phyloP scores from a whole-genome alignment of 1,140 invertebrate genomes.

The Trissolcus basalis region DNA sequence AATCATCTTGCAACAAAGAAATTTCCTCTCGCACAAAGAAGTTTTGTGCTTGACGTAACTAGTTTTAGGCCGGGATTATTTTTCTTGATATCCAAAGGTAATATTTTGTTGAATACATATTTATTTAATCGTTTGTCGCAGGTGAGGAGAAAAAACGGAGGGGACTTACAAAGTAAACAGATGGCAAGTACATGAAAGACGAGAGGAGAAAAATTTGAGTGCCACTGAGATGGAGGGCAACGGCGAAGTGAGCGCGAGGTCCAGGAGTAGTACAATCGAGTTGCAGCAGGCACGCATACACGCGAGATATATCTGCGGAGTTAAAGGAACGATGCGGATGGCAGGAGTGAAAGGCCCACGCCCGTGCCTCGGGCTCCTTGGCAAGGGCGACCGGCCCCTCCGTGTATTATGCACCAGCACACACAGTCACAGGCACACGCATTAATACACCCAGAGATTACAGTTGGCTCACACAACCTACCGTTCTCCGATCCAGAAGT shows the following conservation, averaged over 20 bases:
- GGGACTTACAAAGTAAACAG: not conserved
- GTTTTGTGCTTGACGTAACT: too few relatives aligned
- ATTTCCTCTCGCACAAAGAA: too few relatives aligned
- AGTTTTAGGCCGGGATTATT: too few relatives aligned
- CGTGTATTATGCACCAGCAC: constrained; percentile 29
- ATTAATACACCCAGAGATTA: constrained; percentile 40
- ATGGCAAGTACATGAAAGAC: not conserved
- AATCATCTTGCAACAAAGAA: too few relatives aligned
- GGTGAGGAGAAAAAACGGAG: not conserved
- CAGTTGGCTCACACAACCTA: constrained; percentile 57
- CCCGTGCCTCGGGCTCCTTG: constrained; percentile 75
- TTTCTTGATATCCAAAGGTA: too few relatives aligned
- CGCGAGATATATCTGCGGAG: constrained; percentile 49
- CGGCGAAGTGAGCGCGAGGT: constrained; percentile 52
- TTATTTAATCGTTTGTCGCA: too few relatives aligned
- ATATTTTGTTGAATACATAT: too few relatives aligned
- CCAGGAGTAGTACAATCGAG: constrained; percentile 50
- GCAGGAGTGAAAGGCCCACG: constrained; percentile 77
- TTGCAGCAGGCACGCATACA: constrained; percentile 52
- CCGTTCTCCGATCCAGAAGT: constrained; percentile 58
- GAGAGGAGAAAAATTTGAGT: constrained; percentile 53
- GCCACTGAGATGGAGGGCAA: constrained; percentile 55
- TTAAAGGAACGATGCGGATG: constrained; percentile 68
- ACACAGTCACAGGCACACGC: constrained; percentile 26
- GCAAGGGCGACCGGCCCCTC: constrained; percentile 75